Evolutionary conservation across 1,140 invertebrate genomes (phyloP), one percentile per base, ranked within the genome.

Genomic region (Druon quercuslanigerum): DNA sequence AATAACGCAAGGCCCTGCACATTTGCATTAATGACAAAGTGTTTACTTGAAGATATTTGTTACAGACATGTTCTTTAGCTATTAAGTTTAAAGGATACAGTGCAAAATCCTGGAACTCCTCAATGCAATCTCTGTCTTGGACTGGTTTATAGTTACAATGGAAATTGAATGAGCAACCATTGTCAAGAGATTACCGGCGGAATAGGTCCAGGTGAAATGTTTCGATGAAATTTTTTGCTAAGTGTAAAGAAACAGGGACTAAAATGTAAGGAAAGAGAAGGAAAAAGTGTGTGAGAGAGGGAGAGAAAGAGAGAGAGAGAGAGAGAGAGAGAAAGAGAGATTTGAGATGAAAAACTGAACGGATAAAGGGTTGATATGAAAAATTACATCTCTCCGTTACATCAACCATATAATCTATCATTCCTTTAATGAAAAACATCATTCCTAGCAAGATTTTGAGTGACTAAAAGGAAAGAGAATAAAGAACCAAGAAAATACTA

Each of bases 371-470:
- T 33, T 66, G 25, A 40, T 66, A 40, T 66, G 60, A 66, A 66
- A 66, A 66, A 66, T 16, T 66, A 66, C 60, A 40, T 66, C 60
- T 66, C 60, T 66, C 33, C 60, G 60, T 40, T 33, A 66, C 60
- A 66, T 40, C 40, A 66, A 66, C 60, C 60, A 66, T 66, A 66
- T 66, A 66, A 66, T 66, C 25, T 33, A 66, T 66, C 60, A 66
- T 66, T 66, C 60, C 60, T 66, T 40, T 66, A 66, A 16, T 66
- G 60, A 66, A 66, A 66, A 66, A 66, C 25, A 66, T 33, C 60
- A 66, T 66, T 66, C 60, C 60, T 66, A 33, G 60, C 60, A 66
- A 66, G 60, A 56, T 66, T 66, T 66, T 66, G 60, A 40, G 60
- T 54, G 17, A 6, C 46, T 40, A 20, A 60, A 33, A 33, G 25